These are phyloP conservation scores for Hypsibius dujardini DNA, from an alignment of 1,140 invertebrate species.

Conservation along the genomic window DNA sequence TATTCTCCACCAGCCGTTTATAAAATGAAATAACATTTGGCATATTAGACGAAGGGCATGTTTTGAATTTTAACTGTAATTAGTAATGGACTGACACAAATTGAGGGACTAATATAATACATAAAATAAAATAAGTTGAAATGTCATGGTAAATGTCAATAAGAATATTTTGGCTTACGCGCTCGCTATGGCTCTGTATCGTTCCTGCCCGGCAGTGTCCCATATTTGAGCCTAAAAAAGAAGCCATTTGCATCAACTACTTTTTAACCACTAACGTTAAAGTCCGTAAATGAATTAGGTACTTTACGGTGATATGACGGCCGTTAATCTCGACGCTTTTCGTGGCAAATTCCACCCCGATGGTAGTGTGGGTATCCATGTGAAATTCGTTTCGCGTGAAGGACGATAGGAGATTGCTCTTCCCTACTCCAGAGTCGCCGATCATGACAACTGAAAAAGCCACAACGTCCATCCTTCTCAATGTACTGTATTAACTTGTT, in stretches of 20 bases:
- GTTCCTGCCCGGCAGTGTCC: slow-evolving; percentile 99
- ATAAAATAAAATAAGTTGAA: no score
- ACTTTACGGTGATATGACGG: slow-evolving; percentile 27
- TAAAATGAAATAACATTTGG: no score
- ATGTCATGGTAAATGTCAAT: no score
- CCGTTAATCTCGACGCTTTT: slow-evolving; percentile 75
- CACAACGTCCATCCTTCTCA: no score
- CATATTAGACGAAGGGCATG: no score
- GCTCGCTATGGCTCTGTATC: slow-evolving; percentile 92
- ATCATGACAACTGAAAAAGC: slow-evolving; percentile 74
- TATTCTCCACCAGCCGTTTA: no score
- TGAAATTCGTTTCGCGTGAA: slow-evolving; percentile 99
- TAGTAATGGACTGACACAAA: no score
- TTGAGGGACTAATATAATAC: no score
- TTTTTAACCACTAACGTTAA: slow-evolving; percentile 24
- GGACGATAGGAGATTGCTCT: slow-evolving; percentile 93
- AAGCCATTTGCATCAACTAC: not conserved
- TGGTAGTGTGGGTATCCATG: slow-evolving; percentile 98
- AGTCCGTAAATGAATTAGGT: not conserved
- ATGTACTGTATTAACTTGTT: no score
- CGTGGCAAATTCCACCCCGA: slow-evolving; percentile 99
- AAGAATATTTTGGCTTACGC: slow-evolving; percentile 35
- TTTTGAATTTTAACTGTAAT: no score
- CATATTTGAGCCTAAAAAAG: slow-evolving; percentile 88
- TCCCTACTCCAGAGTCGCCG: slow-evolving; percentile 97